Percentiles rank a stretch among this genome's conserved stretches.
Conservation (phyloP, 1,140 invertebrate genomes). For the Platorchestia sp. region DNA sequence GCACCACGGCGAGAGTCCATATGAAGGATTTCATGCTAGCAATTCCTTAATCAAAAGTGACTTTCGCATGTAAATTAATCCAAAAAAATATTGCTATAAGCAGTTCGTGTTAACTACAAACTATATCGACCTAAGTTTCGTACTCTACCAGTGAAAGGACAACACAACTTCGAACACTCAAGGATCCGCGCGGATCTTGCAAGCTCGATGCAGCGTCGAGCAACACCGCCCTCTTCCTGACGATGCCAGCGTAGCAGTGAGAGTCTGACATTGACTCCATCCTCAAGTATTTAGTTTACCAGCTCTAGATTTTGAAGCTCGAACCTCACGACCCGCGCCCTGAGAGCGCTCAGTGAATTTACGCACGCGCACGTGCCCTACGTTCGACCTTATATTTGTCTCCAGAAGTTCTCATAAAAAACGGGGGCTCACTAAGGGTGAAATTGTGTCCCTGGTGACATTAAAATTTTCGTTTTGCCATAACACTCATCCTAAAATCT, state of each 20-base stretch:
- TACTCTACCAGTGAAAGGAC: not conserved
- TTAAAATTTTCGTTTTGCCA: not conserved
- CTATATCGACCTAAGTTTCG: not conserved
- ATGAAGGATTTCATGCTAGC: conserved; percentile 13
- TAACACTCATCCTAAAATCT: too few species aligned
- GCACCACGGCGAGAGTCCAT: not conserved
- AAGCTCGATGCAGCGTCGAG: not conserved
- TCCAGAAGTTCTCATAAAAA: not conserved
- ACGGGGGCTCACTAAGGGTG: too few species aligned
- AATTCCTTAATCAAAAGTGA: not conserved
- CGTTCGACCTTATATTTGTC: not conserved
- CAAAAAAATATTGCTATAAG: not conserved
- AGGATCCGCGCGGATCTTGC: not conserved
- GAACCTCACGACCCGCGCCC: not conserved
- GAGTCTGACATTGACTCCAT: not conserved
- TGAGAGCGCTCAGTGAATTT: not conserved
- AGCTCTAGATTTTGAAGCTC: not conserved
- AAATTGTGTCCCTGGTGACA: not conserved
- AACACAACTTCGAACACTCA: not conserved
- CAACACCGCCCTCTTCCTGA: not conserved
- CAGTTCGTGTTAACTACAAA: not conserved
- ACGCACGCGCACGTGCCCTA: not conserved
- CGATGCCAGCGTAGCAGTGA: not conserved
- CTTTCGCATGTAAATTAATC: not conserved
- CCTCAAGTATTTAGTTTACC: not conserved